Conservation (phyloP, 1,140 invertebrate genomes). For the Drosophila dunni region DNA sequence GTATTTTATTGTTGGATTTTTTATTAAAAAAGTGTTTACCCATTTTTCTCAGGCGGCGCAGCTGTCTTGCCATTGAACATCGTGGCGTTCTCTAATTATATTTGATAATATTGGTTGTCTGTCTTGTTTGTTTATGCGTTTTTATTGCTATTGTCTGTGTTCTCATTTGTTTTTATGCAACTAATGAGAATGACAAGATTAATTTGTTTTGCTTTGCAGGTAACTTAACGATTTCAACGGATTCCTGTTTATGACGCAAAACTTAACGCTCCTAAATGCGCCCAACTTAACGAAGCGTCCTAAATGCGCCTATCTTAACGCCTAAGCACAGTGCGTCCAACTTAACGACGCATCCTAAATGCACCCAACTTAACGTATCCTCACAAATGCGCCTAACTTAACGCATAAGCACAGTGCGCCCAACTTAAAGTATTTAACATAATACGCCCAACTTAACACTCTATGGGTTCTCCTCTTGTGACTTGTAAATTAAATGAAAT, state of each 20-base stretch:
- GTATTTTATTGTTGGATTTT: not conserved
- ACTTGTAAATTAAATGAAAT: conserved; percentile 4
- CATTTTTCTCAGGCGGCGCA: conserved; percentile 68
- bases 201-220: not conserved
- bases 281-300: too few relatives aligned
- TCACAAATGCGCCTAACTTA: too few relatives aligned
- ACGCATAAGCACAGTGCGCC: too few relatives aligned
- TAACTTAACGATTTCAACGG: not conserved
- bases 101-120: conserved; percentile 7
- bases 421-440: not conserved
- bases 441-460: not conserved
- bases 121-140: conserved; percentile 31
- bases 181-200: not conserved
- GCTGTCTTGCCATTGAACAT: conserved; percentile 64
- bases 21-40: conserved; percentile 56
- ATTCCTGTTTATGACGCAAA: not conserved
- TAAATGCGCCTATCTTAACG: too few relatives aligned
- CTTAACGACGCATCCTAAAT: too few relatives aligned
- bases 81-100: conserved; percentile 45
- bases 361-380: too few relatives aligned
- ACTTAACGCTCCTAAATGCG: not conserved
- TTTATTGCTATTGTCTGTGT: conserved; percentile 17
- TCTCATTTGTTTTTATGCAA: conserved; percentile 4
- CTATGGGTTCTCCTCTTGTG: not conserved
- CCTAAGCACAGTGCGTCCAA: too few relatives aligned